phyloP scores from a whole-genome alignment of 35 echinoderm and acorn worm genomes.

The Ophioderma brevispina region DNA sequence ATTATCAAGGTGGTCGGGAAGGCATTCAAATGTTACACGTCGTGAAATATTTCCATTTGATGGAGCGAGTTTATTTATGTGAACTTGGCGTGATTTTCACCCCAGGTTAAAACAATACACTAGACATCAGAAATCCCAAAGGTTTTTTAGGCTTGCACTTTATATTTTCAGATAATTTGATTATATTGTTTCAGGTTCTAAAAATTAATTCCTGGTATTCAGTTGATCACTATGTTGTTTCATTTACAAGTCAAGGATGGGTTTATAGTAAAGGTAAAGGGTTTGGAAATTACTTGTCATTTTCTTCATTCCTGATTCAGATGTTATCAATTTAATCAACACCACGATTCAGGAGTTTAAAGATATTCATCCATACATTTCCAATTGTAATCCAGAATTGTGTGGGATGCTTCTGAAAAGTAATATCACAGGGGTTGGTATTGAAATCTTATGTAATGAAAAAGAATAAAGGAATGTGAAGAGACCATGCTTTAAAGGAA shows the following conservation, averaged over 20 bases:
- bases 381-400: conserved; percentile 22
- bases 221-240: conserved; percentile 11
- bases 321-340: neutral
- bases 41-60: conserved; percentile 7
- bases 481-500: neutral
- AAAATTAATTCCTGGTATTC: conserved; percentile 7
- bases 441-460: neutral
- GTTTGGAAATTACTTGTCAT: conserved; percentile 10
- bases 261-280: neutral
- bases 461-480: neutral
- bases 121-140: conserved; percentile 6
- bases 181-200: neutral
- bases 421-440: neutral
- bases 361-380: conserved; percentile 1
- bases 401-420: conserved; percentile 25
- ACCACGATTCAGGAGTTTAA: neutral
- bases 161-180: neutral
- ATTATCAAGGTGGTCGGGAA: conserved; percentile 10
- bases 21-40: conserved; percentile 17
- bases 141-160: conserved; percentile 11
- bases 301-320: conserved; percentile 7
- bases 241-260: neutral
- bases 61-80: conserved; percentile 24
- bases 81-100: conserved; percentile 38
- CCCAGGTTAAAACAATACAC: conserved; percentile 18